phyloP scores from a whole-genome alignment of 2,888 invertebrate genomes.

The Linnaemya vulpina region DNA sequence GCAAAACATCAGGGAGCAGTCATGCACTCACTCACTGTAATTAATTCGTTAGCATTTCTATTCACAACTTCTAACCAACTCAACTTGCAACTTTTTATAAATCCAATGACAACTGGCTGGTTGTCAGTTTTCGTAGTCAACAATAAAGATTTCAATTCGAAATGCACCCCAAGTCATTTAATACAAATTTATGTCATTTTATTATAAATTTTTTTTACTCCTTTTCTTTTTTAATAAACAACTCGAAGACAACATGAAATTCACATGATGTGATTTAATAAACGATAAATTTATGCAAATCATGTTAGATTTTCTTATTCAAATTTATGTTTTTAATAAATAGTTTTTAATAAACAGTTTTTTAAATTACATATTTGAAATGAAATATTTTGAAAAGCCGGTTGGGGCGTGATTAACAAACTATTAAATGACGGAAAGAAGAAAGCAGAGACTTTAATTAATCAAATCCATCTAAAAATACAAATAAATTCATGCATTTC shows the following conservation, averaged over 20 bases:
- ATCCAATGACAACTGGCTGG: slow-evolving; percentile 2
- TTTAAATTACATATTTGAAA: background rate
- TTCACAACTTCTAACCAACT: background rate
- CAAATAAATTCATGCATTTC: background rate
- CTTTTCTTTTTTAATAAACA: background rate
- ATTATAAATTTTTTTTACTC: background rate
- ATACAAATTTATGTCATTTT: slow-evolving; percentile 31
- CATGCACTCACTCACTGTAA: background rate
- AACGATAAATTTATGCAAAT: slow-evolving; percentile 26
- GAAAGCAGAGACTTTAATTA: background rate
- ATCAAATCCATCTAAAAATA: slow-evolving; percentile 4
- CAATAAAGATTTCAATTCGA: slow-evolving; percentile 17
- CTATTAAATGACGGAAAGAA: background rate
- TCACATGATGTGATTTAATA: slow-evolving; percentile 20
- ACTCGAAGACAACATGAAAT: background rate
- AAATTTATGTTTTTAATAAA: slow-evolving; percentile 16
- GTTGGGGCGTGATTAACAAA: slow-evolving; percentile 24
- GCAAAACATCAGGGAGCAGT: background rate
- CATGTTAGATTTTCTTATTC: background rate
- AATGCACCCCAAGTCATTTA: slow-evolving; percentile 15
- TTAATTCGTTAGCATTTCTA: background rate
- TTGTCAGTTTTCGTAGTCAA: slow-evolving; percentile 2
- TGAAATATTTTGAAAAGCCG: background rate
- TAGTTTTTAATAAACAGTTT: slow-evolving; percentile 21
- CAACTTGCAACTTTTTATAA: background rate